A percentile compares a stretch with the other conserved stretches of the same genome.
Conservation (phyloP, 1,140 invertebrate genomes). For the Steinernema khuongi region DNA sequence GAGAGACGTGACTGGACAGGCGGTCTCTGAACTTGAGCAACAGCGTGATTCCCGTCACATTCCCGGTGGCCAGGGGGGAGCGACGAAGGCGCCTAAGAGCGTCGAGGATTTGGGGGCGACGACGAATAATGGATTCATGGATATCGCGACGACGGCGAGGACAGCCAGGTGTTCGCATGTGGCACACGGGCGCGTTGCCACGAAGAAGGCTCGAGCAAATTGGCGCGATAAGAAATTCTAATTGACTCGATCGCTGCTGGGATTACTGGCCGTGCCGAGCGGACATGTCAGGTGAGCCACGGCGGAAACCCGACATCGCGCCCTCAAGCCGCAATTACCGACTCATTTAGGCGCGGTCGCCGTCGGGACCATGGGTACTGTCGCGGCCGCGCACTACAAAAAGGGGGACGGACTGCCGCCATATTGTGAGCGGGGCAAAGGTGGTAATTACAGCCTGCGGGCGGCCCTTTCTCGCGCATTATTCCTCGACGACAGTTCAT, state of each 20-base stretch:
- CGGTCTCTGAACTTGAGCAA: too few species aligned
- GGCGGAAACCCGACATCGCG: neutral
- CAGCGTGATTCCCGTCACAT: too few species aligned
- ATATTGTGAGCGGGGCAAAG: neutral
- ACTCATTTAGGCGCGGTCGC: neutral
- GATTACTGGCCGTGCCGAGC: neutral
- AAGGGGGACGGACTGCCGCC: neutral
- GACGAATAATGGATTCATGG: slow-evolving; percentile 10
- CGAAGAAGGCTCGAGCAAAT: neutral
- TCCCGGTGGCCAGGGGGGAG: too few species aligned
- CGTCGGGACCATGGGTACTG: neutral
- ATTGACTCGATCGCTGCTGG: neutral
- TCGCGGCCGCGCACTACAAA: neutral
- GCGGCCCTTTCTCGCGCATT: slow-evolving; percentile 4
- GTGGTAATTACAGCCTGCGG: slow-evolving; percentile 5
- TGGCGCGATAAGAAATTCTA: slow-evolving; percentile 11
- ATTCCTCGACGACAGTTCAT: neutral
- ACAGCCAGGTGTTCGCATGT: neutral
- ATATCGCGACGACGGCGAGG: neutral
- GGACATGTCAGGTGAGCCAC: neutral
- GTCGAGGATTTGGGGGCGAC: neutral
- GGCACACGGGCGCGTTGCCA: neutral
- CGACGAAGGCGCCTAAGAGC: too few species aligned
- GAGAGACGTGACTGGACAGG: too few species aligned
- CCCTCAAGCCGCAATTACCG: neutral